phyloP scores from a whole-genome alignment of 2,888 invertebrate species.

The Volucella zonaria region DNA sequence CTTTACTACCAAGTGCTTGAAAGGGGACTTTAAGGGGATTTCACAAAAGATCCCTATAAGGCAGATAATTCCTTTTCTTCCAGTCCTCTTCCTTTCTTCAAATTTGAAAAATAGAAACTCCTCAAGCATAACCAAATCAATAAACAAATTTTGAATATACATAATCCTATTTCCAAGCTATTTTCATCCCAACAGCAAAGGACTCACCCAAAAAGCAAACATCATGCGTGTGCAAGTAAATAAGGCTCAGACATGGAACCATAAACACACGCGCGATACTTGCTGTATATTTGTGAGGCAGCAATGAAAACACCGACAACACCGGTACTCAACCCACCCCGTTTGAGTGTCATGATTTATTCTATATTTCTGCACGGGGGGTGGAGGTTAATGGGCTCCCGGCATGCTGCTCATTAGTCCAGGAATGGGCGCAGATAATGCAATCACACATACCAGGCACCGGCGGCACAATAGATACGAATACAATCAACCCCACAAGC shows the following conservation, averaged over 20 bases:
- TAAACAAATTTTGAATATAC: slow-evolving; percentile 43
- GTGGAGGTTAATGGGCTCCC: slow-evolving; percentile 52
- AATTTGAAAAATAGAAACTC: slow-evolving; percentile 34
- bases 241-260: slow-evolving; percentile 38
- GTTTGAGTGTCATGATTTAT: slow-evolving; percentile 39
- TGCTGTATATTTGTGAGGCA: not conserved
- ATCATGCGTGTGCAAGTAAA: slow-evolving; percentile 47
- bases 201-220: not conserved
- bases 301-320: not conserved
- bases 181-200: not conserved
- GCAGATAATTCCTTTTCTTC: no score
- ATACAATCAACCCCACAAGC: slow-evolving; percentile 1
- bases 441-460: slow-evolving; percentile 51
- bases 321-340: not conserved
- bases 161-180: not conserved
- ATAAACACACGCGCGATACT: slow-evolving; percentile 31
- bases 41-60: no score
- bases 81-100: no score
- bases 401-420: slow-evolving; percentile 56
- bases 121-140: slow-evolving; percentile 48
- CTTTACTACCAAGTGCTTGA: no score
- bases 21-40: no score
- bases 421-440: slow-evolving; percentile 64
- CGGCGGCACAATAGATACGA: slow-evolving; percentile 6
- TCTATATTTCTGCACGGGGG: slow-evolving; percentile 1